These are phyloP conservation scores for Hypolimnas misippus DNA, from an alignment of 2,888 invertebrate species.

Conservation along the genomic window DNA sequence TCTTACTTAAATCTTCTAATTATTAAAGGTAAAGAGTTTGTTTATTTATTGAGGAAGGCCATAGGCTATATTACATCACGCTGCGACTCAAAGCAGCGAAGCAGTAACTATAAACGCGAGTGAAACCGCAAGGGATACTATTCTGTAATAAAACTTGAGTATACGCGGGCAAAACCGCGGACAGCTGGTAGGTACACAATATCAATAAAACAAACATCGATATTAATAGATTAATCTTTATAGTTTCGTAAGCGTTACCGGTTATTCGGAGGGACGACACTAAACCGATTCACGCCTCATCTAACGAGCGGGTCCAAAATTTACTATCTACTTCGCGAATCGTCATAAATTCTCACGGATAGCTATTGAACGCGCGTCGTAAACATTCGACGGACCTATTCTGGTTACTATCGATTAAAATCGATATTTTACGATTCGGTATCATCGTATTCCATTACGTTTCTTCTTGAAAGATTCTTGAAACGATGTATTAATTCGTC, in stretches of 20 bases:
- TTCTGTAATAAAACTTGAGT: no score
- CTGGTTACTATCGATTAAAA: slow-evolving; percentile 13
- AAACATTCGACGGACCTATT: slow-evolving; percentile 32
- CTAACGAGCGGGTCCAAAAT: slow-evolving; percentile 37
- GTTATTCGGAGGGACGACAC: slow-evolving; percentile 27
- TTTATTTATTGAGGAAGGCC: no score
- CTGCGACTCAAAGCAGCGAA: no score
- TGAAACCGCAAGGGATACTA: no score
- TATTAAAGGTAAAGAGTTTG: no score
- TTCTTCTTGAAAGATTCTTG: background rate
- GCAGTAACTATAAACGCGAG: no score
- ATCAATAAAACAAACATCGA: slow-evolving; percentile 1
- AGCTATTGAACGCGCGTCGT: slow-evolving; percentile 43
- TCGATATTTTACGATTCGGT: slow-evolving; percentile 11
- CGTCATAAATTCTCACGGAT: slow-evolving; percentile 44
- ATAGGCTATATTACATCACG: no score
- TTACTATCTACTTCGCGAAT: slow-evolving; percentile 38
- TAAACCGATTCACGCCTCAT: slow-evolving; percentile 38
- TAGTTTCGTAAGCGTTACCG: slow-evolving; percentile 6
- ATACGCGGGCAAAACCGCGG: no score
- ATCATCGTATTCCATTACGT: slow-evolving; percentile 2
- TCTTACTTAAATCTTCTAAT: no score
- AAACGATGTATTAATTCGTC: background rate
- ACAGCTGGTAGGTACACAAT: no score
- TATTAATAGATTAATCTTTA: slow-evolving; percentile 26